These are phyloP conservation scores for Pterobdella sp. DNA, from an alignment of 2,888 invertebrate genomes.

Conservation along the genomic window DNA sequence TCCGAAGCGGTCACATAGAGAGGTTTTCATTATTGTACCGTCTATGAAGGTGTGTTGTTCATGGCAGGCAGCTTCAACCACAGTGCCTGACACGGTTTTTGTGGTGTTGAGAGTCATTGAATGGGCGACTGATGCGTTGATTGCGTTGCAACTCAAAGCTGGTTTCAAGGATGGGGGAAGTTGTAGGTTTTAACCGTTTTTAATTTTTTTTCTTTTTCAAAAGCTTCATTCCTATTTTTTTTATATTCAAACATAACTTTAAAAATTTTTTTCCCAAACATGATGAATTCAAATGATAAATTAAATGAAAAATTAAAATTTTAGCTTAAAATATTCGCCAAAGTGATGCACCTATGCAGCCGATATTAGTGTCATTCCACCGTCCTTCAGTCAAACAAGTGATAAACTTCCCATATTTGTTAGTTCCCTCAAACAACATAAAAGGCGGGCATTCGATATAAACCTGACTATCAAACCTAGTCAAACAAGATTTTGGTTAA, in stretches of 20 bases:
- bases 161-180: background rate
- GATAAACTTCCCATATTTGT: slow-evolving; percentile 13
- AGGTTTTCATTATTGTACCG: slow-evolving; percentile 10
- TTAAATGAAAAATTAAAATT: no score
- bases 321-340: no score
- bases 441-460: slow-evolving; percentile 13
- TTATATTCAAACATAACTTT: background rate
- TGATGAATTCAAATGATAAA: no score
- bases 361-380: slow-evolving; percentile 28
- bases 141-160: slow-evolving; percentile 8
- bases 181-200: no score
- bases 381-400: slow-evolving; percentile 13
- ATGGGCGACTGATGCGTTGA: background rate
- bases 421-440: slow-evolving; percentile 23
- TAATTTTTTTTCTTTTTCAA: no score
- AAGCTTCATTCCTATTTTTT: no score
- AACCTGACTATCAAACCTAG: slow-evolving; percentile 6
- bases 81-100: background rate
- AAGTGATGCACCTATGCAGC: slow-evolving; percentile 13
- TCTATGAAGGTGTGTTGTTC: slow-evolving; percentile 17
- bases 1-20: slow-evolving; percentile 10
- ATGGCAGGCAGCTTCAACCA: slow-evolving; percentile 12
- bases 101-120: slow-evolving; percentile 21
- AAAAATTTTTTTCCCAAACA: background rate
- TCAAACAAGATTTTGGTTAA: no score